Evolutionary conservation across 2,888 invertebrate genomes (phyloP).

Genomic region (Ornithoptera priamus): DNA sequence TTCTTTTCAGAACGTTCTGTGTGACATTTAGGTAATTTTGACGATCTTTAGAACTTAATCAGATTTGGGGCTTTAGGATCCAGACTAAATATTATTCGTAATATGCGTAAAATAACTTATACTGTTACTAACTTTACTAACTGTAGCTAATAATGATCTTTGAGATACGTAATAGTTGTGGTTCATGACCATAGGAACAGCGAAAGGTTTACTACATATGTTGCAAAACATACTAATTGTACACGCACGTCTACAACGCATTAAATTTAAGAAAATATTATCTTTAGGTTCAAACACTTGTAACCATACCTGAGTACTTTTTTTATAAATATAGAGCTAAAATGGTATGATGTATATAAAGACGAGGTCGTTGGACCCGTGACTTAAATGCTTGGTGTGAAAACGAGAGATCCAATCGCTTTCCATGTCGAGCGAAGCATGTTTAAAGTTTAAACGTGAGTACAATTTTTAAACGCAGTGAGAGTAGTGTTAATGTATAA

Average conservation of each 20-base stretch:
- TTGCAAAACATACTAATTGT: not conserved
- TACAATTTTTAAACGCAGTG: constrained; percentile 25
- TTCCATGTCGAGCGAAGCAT: constrained; percentile 29
- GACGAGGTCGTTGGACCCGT: constrained; percentile 18
- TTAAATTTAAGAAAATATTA: not conserved
- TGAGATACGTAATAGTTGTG: not conserved
- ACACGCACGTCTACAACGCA: not conserved
- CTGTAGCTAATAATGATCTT: not conserved
- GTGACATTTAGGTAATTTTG: no score
- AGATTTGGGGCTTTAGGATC: no score
- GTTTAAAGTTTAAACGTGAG: constrained; percentile 29
- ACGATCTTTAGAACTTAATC: no score
- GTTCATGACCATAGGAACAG: not conserved
- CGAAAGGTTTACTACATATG: not conserved
- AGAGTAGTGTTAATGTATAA: constrained; percentile 23
- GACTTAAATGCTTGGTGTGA: constrained; percentile 29
- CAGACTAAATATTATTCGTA: no score
- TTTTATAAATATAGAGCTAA: not conserved
- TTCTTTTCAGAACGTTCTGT: no score
- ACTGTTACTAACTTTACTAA: no score
- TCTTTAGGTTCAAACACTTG: no score
- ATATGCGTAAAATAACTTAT: no score
- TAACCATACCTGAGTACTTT: no score
- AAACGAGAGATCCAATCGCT: constrained; percentile 30
- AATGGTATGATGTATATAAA: constrained; percentile 1